Percentiles rank a stretch among this genome's conserved stretches.
Evolutionary conservation across 2,888 invertebrate species (phyloP).

Genomic region (Sepiola atlantica): DNA sequence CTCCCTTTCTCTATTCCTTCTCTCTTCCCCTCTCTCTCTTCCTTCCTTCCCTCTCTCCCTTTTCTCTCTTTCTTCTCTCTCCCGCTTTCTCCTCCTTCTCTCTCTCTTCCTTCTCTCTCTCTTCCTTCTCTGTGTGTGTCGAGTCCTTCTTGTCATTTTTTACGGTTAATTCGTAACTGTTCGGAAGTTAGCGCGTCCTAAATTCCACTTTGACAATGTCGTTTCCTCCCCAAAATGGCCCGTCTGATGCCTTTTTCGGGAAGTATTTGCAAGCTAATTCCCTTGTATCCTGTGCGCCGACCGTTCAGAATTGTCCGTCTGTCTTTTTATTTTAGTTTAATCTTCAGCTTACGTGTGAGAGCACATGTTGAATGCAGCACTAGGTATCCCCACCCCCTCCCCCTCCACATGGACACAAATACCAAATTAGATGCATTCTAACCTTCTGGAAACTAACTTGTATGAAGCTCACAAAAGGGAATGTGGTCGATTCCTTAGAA

Average conservation of each 20-base stretch:
- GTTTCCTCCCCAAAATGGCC: background rate
- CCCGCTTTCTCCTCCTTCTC: background rate
- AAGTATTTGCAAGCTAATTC: background rate
- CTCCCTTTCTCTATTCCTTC: too few species aligned
- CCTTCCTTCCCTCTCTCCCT: too few species aligned
- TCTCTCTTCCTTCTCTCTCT: too few species aligned
- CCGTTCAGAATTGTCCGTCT: background rate
- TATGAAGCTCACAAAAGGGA: too few species aligned
- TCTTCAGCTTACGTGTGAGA: conserved; percentile 2
- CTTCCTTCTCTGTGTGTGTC: background rate
- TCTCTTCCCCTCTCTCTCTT: too few species aligned
- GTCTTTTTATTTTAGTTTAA: background rate
- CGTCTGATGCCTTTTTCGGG: background rate
- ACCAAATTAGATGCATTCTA: too few species aligned
- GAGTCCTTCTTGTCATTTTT: background rate
- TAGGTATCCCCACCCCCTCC: too few species aligned
- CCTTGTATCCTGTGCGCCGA: background rate
- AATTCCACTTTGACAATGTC: conserved; percentile 12
- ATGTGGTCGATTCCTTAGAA: too few species aligned
- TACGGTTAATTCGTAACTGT: background rate
- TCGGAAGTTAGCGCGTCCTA: background rate
- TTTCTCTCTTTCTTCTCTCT: too few species aligned
- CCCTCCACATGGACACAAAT: too few species aligned
- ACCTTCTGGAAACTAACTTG: too few species aligned
- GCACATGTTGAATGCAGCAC: background rate